Evolutionary conservation across 2,888 invertebrate genomes (phyloP), one percentile per base, ranked within the genome.

Genomic region (Kuschelorhynchus macadamiae): DNA sequence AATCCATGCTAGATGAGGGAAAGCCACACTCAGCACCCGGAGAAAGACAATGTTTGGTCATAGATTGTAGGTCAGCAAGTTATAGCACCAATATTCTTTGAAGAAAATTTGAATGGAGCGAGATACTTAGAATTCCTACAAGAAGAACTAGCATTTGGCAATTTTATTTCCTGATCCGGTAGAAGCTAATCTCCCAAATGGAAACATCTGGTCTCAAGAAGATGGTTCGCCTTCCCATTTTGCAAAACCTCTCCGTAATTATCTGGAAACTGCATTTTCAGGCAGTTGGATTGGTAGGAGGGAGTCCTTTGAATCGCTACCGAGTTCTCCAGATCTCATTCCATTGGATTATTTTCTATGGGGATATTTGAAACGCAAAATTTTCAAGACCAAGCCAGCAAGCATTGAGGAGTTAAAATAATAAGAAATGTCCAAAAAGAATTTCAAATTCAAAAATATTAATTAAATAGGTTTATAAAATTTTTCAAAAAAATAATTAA

Each of bases 221-320:
- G 49, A 25, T 25, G 4, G 7, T 25, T 5, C 25, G 25, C 25
- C 3, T 7, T 7, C 7, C 25, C 25, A 25, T 25, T 25, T 25
- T 7, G 25, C 25, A 25, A 25, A 7, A 25, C 25, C 25, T 25
- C 4, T 25, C 25, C 25, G 4, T 25, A 7, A 25, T 25, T 25
- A 25, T 25, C 25, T 25, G 25, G 25, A 25, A 5, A 25, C 25
- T 8, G 8, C 9, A 14, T 49, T 49, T 25, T 25, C 49, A 21
- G 21, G 25, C 25, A 49, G 14, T 21, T 49, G 49, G 49, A 49
- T 49, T 21, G 49, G 49, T 11, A 20, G n/a, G 17, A 49, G 49
- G 14, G 49, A 25, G n/a, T 25, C 21, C n/a, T 11, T 7, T 21
- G 25, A 49, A 49, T 25, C 5, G 49, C 49, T 25, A 21, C 21